Evolutionary conservation across 2,113 vertebrate species (phyloP), one percentile per base, ranked within the genome.

Genomic region (Sminthopsis crassicaudata): DNA sequence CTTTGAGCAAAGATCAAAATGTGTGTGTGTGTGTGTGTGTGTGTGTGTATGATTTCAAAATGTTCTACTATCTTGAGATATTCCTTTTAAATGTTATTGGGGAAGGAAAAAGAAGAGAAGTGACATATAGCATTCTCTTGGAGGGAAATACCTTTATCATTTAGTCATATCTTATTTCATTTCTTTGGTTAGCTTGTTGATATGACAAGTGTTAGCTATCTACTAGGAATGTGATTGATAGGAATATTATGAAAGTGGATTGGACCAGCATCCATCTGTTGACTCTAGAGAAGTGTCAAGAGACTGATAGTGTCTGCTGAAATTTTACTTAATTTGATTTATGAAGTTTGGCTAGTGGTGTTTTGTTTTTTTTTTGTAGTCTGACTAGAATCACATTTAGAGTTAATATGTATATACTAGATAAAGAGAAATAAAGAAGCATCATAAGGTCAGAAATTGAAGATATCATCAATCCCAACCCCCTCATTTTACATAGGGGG

Each of bases 131-230:
- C 27, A 95, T 96, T 2, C 92, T 92, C 91, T 94, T 51, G n/a
- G 2, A 42, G 8, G 48, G 11, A 94, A 96, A 94, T 92, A 12
- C 67, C 92, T 89, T 96, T 91, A 53, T 26, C 12, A 27, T 91
- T 14, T 19, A 54, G 36, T 91, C 84, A 93, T 60, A 95, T 96
- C 93, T 95, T 76, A 91, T 93, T 95, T 96, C 60, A 50, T 92
- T 94, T 94, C 48, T 91, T 96, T 55, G 46, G 91, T 55, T 19
- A 8, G 16, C n/a, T 89, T 93, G 30, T 95, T 57, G 46, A 91
- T 92, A 91, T 94, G 94, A 93, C 94, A 96, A 95, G 60, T 92
- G 27, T 23, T 92, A 94, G 95, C 51, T 57, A 96, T 91, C 46
- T 94, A 91, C 51, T 92, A 27, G 54, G 91, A 90, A 91, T 46